Conservation (phyloP, 2,797 vertebrate species). For the Florisuga fusca region DNA sequence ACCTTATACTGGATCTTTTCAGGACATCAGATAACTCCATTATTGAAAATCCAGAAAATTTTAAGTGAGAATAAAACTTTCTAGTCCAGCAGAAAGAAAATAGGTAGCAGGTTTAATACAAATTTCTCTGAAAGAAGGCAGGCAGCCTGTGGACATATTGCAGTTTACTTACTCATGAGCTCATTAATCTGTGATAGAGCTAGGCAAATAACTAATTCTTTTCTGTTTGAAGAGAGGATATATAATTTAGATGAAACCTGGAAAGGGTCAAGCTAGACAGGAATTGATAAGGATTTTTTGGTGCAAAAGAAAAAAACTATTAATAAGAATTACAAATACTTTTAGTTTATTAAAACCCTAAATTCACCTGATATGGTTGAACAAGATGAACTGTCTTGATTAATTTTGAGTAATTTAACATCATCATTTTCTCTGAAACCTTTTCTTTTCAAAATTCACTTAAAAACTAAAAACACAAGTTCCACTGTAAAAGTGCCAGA, state of each 20-base stretch:
- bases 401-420: background rate
- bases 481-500: conserved; percentile 9
- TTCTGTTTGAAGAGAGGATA: background rate
- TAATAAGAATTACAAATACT: background rate
- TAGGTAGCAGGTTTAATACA: background rate
- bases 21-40: background rate
- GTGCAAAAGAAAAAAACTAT: background rate
- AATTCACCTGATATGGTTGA: background rate
- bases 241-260: background rate
- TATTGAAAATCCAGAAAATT: background rate
- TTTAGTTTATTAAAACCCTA: background rate
- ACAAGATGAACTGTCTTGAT: background rate
- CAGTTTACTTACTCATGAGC: background rate
- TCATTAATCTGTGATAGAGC: background rate
- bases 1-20: background rate
- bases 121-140: background rate
- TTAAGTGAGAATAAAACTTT: background rate
- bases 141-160: background rate
- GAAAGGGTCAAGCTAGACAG: background rate
- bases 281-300: background rate
- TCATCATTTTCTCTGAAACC: background rate
- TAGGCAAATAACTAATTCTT: background rate
- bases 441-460: background rate
- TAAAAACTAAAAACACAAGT: background rate
- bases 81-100: background rate